phyloP scores from a whole-genome alignment of 2,888 invertebrate genomes.

The Leptopilina drosophilae region DNA sequence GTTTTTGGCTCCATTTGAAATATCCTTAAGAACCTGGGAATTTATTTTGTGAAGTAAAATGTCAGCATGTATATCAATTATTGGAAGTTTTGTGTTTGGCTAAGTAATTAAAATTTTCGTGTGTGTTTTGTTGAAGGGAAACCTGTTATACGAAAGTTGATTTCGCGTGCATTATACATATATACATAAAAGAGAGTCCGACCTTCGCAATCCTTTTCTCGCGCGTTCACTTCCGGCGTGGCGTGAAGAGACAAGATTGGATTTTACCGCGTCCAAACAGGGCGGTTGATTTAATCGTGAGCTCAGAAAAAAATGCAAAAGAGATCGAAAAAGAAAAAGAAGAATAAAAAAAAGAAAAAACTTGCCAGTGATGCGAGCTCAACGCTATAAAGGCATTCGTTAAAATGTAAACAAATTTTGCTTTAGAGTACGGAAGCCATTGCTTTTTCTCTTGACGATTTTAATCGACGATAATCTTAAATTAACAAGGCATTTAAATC shows the following conservation, averaged over 20 bases:
- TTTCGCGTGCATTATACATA: slow-evolving; percentile 18
- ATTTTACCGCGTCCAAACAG: slow-evolving; percentile 12
- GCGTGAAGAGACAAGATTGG: slow-evolving; percentile 22
- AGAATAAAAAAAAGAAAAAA: not conserved
- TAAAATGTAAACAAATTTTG: slow-evolving; percentile 22
- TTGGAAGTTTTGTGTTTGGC: not conserved
- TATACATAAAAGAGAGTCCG: slow-evolving; percentile 6
- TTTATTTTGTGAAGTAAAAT: not conserved
- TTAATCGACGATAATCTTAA: slow-evolving; percentile 35
- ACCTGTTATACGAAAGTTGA: slow-evolving; percentile 17
- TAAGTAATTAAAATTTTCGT: not conserved
- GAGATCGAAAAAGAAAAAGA: not conserved
- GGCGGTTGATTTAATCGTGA: slow-evolving; percentile 23
- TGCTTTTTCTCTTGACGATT: not conserved
- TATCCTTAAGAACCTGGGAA: not conserved
- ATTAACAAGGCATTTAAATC: not conserved
- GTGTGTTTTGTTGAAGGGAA: slow-evolving; percentile 9
- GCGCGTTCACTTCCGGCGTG: slow-evolving; percentile 27
- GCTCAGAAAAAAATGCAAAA: slow-evolving; percentile 27
- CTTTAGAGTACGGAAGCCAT: slow-evolving; percentile 1
- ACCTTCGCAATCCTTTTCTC: slow-evolving; percentile 22
- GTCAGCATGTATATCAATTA: not conserved
- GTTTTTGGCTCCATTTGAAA: no score
- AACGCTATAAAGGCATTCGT: not conserved
- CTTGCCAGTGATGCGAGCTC: not conserved